Evolutionary conservation across 2,797 vertebrate species (phyloP).

Genomic region (Trachops cirrhosus): DNA sequence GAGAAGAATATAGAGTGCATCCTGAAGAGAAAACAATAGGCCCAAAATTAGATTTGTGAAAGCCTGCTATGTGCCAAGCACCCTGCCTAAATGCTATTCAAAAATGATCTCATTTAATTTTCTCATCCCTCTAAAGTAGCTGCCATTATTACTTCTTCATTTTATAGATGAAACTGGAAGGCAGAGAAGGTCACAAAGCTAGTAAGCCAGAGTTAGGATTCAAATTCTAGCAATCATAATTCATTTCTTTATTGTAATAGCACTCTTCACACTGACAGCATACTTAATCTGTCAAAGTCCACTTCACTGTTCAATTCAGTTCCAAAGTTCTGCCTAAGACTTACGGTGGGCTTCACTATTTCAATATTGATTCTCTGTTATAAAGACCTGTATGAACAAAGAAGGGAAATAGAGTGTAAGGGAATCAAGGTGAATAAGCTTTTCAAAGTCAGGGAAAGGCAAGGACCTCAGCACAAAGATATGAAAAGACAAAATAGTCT

Average conservation of each 20-base stretch:
- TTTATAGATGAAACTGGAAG: not conserved
- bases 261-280: not conserved
- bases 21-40: not conserved
- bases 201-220: not conserved
- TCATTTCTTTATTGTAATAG: not conserved
- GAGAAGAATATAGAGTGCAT: not conserved
- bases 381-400: not conserved
- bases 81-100: not conserved
- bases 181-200: not conserved
- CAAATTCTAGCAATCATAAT: not conserved
- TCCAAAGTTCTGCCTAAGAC: not conserved
- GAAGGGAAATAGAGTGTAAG: not conserved
- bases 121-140: not conserved
- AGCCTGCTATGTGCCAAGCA: not conserved
- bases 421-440: not conserved
- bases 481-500: not conserved
- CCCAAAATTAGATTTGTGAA: not conserved
- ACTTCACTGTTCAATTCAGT: not conserved
- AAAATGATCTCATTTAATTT: not conserved
- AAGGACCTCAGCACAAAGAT: not conserved
- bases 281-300: not conserved
- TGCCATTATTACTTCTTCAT: not conserved
- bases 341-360: not conserved
- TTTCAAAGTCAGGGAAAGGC: not conserved
- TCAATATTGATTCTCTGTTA: not conserved